Conservation (phyloP, 37 sponge, comb jelly and placozoan genomes). For the Ephydatia muelleri region DNA sequence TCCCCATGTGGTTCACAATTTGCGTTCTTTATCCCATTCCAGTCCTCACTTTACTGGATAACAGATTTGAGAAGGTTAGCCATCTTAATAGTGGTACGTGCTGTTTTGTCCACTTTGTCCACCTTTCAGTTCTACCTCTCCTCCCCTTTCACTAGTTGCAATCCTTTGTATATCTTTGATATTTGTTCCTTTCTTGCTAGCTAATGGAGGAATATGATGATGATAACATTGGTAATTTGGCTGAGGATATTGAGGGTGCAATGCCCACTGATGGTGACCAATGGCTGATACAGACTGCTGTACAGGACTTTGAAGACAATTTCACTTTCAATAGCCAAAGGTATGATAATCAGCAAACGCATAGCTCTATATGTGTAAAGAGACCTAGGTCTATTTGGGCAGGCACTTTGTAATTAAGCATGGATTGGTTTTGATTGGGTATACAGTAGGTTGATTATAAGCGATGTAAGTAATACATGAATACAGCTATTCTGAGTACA, state of each 20-base stretch:
- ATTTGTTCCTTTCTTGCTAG: conserved; percentile 14
- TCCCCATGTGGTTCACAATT: neutral
- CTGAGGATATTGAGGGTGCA: conserved; percentile 22
- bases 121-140: neutral
- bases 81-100: neutral
- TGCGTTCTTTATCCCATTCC: neutral
- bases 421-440: too few species aligned
- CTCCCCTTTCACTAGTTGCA: neutral
- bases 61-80: conserved; percentile 89
- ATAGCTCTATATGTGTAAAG: too few species aligned
- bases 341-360: neutral
- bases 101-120: too few species aligned
- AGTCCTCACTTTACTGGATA: conserved; percentile 82
- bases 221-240: conserved; percentile 61
- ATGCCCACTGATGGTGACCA: conserved; percentile 11
- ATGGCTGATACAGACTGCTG: conserved; percentile 49
- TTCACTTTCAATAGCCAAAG: neutral
- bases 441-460: too few species aligned
- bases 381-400: too few species aligned
- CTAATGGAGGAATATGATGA: conserved; percentile 80
- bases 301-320: conserved; percentile 63
- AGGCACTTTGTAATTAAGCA: too few species aligned
- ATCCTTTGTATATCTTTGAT: neutral
- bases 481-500: too few species aligned
- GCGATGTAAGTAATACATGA: too few species aligned